These are phyloP conservation scores for Eurytoma californica DNA, from an alignment of 2,888 invertebrate genomes.

Conservation along the genomic window DNA sequence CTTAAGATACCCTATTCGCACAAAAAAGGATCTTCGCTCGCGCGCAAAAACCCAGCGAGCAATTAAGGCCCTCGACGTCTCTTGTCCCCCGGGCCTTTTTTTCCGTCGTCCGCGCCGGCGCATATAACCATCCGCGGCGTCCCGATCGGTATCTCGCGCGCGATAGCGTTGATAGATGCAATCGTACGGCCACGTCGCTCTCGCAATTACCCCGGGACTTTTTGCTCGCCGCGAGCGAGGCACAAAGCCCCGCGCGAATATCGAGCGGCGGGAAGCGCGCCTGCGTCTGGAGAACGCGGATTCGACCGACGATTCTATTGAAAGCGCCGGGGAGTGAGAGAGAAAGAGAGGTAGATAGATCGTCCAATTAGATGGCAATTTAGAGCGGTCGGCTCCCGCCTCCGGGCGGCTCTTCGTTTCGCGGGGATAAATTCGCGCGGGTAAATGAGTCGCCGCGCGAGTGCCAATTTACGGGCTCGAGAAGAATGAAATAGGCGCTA, in stretches of 20 bases:
- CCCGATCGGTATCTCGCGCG: constrained; percentile 25
- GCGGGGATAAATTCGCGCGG: constrained; percentile 64
- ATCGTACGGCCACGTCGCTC: constrained; percentile 11
- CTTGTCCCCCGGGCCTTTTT: constrained; percentile 1
- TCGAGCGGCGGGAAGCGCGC: constrained; percentile 34
- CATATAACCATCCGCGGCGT: background rate
- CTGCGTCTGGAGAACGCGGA: constrained; percentile 30
- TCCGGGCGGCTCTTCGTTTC: constrained; percentile 58
- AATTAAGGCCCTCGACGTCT: constrained; percentile 33
- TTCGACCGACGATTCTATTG: constrained; percentile 53
- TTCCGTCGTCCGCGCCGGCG: background rate
- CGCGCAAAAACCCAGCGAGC: constrained; percentile 18
- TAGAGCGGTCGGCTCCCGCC: constrained; percentile 38
- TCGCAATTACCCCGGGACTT: constrained; percentile 47
- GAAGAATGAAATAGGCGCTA: constrained; percentile 44
- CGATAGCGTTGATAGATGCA: constrained; percentile 43
- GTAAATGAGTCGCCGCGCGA: constrained; percentile 63
- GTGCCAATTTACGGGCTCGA: constrained; percentile 46
- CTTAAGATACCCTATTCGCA: background rate
- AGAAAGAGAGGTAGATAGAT: constrained; percentile 1
- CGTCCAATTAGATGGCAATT: constrained; percentile 56
- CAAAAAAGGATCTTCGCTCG: background rate
- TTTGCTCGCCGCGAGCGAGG: constrained; percentile 27
- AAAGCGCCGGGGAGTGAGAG: background rate
- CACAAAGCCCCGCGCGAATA: constrained; percentile 11